Evolutionary conservation across 2,888 invertebrate species (phyloP), one percentile per base, ranked within the genome.

Genomic region (Ochropleura leucogaster): DNA sequence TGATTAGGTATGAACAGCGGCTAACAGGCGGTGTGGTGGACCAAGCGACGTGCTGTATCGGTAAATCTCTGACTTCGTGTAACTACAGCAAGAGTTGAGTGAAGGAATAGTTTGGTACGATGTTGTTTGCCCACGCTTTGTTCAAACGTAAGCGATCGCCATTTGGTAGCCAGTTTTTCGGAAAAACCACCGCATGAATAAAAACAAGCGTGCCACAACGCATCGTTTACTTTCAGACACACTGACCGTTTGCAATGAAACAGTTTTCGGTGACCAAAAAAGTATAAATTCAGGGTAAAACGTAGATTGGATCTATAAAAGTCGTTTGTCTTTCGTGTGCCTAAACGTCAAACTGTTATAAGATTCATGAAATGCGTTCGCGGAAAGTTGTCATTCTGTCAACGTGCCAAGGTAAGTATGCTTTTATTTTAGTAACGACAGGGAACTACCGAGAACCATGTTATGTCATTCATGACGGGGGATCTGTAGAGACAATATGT

Each of bases 321-420:
- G n/a, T 57, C 30, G 65, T 57, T 18, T 46, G 68, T 68, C 60
- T 82, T 16, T 8, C 12, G 14, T 7, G 40, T 59, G 16, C 44
- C 51, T 83, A 75, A 69, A 79, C 76, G 72, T 80, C 74, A 84
- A 84, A 88, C 79, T 75, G 72, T 83, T 83, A 85, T 84, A 80
- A 86, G 85, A 83, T 85, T 88, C 85, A 76, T 84, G 82, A 82
- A 85, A 87, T 81, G 72, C 74, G 74, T 81, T 74, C 64, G 62
- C 42, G 65, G 47, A 74, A 80, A 65, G n/a, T 69, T 67, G 55
- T 77, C 78, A 82, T 76, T 84, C 78, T 65, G 49, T 76, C 66
- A 74, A 71, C 71, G 72, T 86, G 49, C 67, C 69, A 46, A 67
- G 59, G 10, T 75, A 75, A 79, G 60, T 74, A 62, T 76, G 68